Evolutionary conservation across 2,113 vertebrate genomes (phyloP).

Genomic region (Rynchops niger): DNA sequence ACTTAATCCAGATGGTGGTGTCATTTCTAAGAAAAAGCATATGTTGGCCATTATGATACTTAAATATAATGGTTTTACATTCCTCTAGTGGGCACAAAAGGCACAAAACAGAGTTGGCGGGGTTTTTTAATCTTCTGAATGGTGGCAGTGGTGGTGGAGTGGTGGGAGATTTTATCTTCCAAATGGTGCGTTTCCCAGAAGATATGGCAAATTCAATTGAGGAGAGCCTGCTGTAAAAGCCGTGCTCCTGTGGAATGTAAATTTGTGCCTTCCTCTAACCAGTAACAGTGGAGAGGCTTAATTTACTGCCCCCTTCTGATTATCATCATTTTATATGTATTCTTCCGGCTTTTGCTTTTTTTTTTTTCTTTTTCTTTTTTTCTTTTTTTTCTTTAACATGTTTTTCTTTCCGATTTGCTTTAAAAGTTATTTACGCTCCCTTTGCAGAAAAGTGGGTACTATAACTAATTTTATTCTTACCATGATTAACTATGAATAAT

Average conservation of each 20-base stretch:
- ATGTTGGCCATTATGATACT: constrained; percentile 84
- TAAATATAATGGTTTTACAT: constrained; percentile 84
- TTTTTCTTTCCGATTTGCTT: constrained; percentile 59
- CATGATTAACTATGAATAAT: constrained; percentile 80
- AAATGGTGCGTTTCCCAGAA: constrained; percentile 71
- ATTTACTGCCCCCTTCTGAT: constrained; percentile 62
- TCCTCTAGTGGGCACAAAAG: constrained; percentile 78
- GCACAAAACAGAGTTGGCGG: constrained; percentile 67
- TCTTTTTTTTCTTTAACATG: background rate
- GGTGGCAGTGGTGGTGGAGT: constrained; percentile 49
- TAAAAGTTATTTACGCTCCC: constrained; percentile 79
- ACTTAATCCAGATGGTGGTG: constrained; percentile 83
- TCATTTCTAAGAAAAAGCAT: constrained; percentile 85
- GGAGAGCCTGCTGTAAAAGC: constrained; percentile 67
- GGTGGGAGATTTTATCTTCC: constrained; percentile 72
- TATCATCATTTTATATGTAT: constrained; percentile 55
- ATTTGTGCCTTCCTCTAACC: constrained; percentile 60
- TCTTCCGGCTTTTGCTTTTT: constrained; percentile 31
- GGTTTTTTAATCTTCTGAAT: constrained; percentile 71
- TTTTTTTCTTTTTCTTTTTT: background rate
- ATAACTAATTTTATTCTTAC: constrained; percentile 78
- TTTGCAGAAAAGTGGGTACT: constrained; percentile 75
- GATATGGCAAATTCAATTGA: constrained; percentile 59
- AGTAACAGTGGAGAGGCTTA: constrained; percentile 57
- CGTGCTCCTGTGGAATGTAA: constrained; percentile 19